A percentile compares a stretch with the other conserved stretches of the same genome.
These are phyloP conservation scores for Gymnobelideus leadbeateri DNA, from an alignment of 2,113 vertebrate species.

Conservation along the genomic window DNA sequence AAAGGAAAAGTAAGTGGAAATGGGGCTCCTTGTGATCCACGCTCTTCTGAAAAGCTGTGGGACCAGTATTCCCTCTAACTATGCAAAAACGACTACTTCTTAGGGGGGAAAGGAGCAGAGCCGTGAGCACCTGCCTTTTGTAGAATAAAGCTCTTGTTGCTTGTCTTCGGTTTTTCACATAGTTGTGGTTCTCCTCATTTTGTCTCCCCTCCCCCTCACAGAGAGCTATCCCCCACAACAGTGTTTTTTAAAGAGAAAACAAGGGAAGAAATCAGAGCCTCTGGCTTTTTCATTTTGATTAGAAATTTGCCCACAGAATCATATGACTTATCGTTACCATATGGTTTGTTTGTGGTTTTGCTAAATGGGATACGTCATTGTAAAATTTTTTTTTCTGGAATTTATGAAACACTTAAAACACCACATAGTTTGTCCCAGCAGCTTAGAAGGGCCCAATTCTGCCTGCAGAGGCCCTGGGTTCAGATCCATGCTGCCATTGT, in stretches of 20 bases:
- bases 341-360: background rate
- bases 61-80: background rate
- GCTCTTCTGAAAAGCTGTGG: background rate
- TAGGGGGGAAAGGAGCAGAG: background rate
- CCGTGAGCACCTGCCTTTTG: no score
- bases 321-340: background rate
- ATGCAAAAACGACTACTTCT: background rate
- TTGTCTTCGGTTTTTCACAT: background rate
- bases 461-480: background rate
- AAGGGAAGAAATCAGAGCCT: background rate
- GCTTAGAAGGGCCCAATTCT: background rate
- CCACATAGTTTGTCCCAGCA: background rate
- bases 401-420: background rate
- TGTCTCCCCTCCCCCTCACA: background rate
- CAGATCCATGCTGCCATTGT: background rate
- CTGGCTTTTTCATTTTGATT: background rate
- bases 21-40: background rate
- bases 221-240: background rate
- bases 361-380: background rate
- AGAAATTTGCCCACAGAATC: background rate
- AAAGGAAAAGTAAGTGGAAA: constrained; percentile 89
- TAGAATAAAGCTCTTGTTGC: background rate
- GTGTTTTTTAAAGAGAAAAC: background rate
- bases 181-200: fast-evolving
- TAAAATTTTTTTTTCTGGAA: background rate